These are phyloP conservation scores for Aurelia aurita DNA, from an alignment of 30 jellyfish, hydroid and myxozoan species.

Conservation along the genomic window DNA sequence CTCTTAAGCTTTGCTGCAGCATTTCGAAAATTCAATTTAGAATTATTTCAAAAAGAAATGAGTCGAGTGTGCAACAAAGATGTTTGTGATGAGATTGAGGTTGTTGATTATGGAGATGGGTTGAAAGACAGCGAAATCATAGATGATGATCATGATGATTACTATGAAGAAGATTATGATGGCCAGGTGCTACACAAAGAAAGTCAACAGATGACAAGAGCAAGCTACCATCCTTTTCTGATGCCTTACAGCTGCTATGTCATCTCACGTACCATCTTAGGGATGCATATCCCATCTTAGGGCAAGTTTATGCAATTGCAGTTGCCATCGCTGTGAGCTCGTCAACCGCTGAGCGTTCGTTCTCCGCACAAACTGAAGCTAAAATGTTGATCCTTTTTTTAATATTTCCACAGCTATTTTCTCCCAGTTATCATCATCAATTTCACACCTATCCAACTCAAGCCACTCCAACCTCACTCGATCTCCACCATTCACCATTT, in stretches of 20 bases:
- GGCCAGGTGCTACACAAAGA: background rate
- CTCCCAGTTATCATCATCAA: too few species aligned
- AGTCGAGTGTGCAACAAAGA: too few species aligned
- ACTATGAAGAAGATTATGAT: background rate
- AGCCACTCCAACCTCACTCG: too few species aligned
- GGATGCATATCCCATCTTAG: constrained; percentile 39
- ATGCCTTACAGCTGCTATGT: constrained; percentile 22
- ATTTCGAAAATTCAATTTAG: background rate
- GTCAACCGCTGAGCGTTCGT: constrained; percentile 30
- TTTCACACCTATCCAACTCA: too few species aligned
- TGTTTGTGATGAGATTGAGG: constrained; percentile 9
- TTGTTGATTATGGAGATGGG: constrained; percentile 7
- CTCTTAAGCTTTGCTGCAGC: constrained; percentile 49
- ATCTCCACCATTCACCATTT: too few species aligned
- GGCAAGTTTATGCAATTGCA: constrained; percentile 34
- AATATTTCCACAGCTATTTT: too few species aligned
- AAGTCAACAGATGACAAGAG: background rate
- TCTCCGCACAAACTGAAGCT: too few species aligned
- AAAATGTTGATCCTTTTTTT: too few species aligned
- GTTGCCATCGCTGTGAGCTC: constrained; percentile 42
- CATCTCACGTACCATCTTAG: constrained; percentile 16
- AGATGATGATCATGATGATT: constrained; percentile 3
- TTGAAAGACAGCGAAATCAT: background rate
- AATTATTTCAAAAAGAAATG: background rate
- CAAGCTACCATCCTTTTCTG: constrained; percentile 19